Evolutionary conservation across 2,888 invertebrate species (phyloP).

Genomic region (Drosophila putrida): DNA sequence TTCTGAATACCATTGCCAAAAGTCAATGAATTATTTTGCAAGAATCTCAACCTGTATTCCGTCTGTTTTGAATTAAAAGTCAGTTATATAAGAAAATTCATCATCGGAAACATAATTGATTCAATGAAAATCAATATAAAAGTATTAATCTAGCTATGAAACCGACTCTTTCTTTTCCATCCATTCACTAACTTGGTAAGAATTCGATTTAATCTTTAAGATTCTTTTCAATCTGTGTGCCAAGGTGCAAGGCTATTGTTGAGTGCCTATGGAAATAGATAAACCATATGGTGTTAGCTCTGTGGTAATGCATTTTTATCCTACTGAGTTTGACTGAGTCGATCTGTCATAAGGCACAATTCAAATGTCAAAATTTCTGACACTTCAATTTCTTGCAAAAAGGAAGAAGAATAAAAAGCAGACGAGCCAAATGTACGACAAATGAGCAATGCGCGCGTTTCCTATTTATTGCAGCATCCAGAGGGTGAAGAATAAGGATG

Average conservation of each 20-base stretch:
- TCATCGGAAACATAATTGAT: too few species aligned
- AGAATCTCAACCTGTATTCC: too few species aligned
- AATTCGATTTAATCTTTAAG: conserved; percentile 2
- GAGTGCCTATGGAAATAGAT: conserved; percentile 16
- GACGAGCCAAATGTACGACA: conserved; percentile 66
- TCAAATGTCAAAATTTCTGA: conserved; percentile 85
- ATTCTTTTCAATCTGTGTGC: conserved; percentile 17
- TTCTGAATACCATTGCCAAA: too few species aligned
- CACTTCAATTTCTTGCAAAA: conserved; percentile 82
- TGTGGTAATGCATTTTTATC: conserved; percentile 61
- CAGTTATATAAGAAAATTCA: too few species aligned
- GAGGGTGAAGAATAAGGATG: conserved; percentile 9
- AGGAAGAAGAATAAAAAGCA: conserved; percentile 31
- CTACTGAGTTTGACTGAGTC: conserved; percentile 44
- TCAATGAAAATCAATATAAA: too few species aligned
- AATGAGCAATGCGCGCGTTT: conserved; percentile 68
- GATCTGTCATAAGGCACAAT: conserved; percentile 81
- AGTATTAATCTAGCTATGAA: too few species aligned
- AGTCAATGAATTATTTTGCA: too few species aligned
- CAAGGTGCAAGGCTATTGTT: conserved; percentile 51
- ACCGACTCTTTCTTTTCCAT: too few species aligned
- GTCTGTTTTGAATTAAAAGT: too few species aligned
- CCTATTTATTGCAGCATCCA: conserved; percentile 49
- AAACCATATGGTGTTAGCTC: conserved; percentile 59
- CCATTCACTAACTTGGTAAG: background rate